Percentiles rank a stretch among this genome's conserved stretches.
Conservation (phyloP, 2,113 vertebrate species). For the Tragelaphus scriptus region DNA sequence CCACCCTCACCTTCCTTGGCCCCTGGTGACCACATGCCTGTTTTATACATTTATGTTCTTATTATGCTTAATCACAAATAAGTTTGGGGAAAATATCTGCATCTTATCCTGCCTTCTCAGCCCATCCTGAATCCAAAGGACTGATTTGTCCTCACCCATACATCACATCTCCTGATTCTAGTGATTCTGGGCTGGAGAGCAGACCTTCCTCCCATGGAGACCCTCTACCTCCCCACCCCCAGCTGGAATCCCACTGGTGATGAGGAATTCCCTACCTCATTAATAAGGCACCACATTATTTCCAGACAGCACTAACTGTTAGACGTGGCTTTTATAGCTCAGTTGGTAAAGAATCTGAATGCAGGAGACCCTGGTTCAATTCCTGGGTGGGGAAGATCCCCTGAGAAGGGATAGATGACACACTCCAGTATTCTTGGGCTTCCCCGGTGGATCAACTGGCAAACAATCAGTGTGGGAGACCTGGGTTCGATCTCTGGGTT, state of each 20-base stretch:
- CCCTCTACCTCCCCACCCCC: background rate
- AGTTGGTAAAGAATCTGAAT: background rate
- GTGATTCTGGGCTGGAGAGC: background rate
- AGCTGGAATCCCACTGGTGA: background rate
- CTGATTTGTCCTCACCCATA: background rate
- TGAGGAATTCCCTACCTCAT: background rate
- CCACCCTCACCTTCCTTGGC: background rate
- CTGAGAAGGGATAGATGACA: background rate
- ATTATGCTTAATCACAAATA: background rate
- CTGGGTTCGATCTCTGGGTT: background rate
- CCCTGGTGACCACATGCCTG: fast-evolving
- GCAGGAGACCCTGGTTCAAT: background rate
- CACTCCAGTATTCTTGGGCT: background rate
- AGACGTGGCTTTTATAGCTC: background rate
- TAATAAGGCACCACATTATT: no score
- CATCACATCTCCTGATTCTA: background rate
- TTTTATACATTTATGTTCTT: background rate
- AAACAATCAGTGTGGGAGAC: background rate
- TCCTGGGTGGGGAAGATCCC: background rate
- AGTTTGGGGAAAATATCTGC: fast-evolving
- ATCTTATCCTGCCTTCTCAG: background rate
- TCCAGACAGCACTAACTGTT: background rate
- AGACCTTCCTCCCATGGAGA: fast-evolving
- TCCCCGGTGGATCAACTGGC: background rate
- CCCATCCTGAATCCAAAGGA: background rate